Percentiles rank a stretch among this genome's conserved stretches.
Conservation (phyloP, 2,113 vertebrate genomes). For the western clawed frog (Xenopus tropicalis) region UCB_Xtro_10.0 CM004448.2:8019001-8019500, state of each 20-base stretch:
- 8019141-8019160: not conserved
- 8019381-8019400: not conserved
- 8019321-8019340: slow-evolving; percentile 1
- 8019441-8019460: slow-evolving; percentile 13
- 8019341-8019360: not conserved
- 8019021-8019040: too few species aligned
- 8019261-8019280: not conserved
- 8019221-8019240: not conserved
- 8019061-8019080: too few species aligned
- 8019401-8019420: slow-evolving; percentile 17
- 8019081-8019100: too few species aligned
- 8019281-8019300: not conserved
- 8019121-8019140: too few species aligned
- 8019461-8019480: not conserved
- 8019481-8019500: slow-evolving; percentile 5
- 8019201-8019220: not conserved
- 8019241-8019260: slow-evolving; percentile 11
- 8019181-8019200: not conserved
- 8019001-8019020: too few species aligned
- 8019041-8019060: too few species aligned
- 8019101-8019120: too few species aligned
- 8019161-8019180: not conserved
- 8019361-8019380: slow-evolving; percentile 13
- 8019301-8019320: slow-evolving; percentile 12
- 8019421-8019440: not conserved